Evolutionary conservation across 2,113 vertebrate genomes (phyloP), one percentile per base, ranked within the genome.

Genomic region (Parus major): DNA sequence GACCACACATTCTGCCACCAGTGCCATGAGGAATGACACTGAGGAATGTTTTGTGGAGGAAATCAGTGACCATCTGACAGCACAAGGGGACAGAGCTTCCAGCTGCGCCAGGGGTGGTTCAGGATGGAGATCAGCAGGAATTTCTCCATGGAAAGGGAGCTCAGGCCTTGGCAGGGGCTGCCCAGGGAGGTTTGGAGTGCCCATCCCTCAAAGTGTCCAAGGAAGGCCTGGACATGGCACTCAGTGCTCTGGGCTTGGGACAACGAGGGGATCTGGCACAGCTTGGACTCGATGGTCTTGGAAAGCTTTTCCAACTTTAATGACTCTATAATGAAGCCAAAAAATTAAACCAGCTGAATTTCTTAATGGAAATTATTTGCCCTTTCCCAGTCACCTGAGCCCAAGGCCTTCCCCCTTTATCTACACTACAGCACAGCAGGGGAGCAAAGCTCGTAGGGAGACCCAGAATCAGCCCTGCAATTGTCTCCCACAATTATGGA

Each of bases 11-110:
- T 22, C 28, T 63, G 70, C 14, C 83, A 36, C 15, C 69, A 8
- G 21, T 0, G 15, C 5, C 87, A 20, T 3, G 15, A 21, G 2
- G 15, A 55, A 9, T 1, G 3, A 6, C 4, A 0, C 21, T 3
- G 35, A 35, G 42, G 49, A 20, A 11, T 4, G 31, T 22, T 64
- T 12, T 1, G 1, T 15, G 65, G 16, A 53, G 24, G 20, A 89
- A 83, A 84, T 60, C 66, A 19, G 31, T 28, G 70, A 27, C 5
- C 6, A 8, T 17, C 5, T 7, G 13, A 7, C 27, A 81, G 69
- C 44, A n/a, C 15, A 11, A n/a, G 15, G 53, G 52, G 23, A 46
- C 24, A 24, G 19, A 28, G 46, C 7, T 23, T 49, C 19, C 16
- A 28, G 9, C 15, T 33, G 23, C 0, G 7, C 68, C 27, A 59